Percentiles rank a stretch among this genome's conserved stretches.
Evolutionary conservation across 2,797 vertebrate genomes (phyloP).

Genomic region (Characodon lateralis): DNA sequence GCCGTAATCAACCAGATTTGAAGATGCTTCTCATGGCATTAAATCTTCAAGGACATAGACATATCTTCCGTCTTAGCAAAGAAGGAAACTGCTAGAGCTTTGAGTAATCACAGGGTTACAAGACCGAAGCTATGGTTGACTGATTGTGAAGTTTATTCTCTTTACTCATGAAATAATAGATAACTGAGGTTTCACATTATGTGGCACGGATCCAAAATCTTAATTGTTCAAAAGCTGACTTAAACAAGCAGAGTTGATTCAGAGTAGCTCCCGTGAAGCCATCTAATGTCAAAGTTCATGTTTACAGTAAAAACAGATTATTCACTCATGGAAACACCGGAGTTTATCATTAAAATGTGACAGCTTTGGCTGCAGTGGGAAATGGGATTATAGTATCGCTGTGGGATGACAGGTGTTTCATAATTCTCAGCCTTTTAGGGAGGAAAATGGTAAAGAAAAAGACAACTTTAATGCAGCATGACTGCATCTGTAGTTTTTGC

Average conservation of each 20-base stretch:
- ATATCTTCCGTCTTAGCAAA: constrained; percentile 6
- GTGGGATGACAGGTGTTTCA: background rate
- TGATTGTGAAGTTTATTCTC: constrained; percentile 80
- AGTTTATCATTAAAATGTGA: constrained; percentile 22
- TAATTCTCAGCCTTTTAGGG: background rate
- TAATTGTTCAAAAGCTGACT: constrained; percentile 66
- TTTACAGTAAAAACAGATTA: constrained; percentile 52
- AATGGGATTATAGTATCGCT: background rate
- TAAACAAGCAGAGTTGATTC: constrained; percentile 46
- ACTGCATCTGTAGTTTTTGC: background rate
- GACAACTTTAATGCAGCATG: background rate
- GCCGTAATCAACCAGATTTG: background rate
- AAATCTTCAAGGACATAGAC: constrained; percentile 14
- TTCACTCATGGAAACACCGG: constrained; percentile 9
- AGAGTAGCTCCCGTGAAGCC: constrained; percentile 34
- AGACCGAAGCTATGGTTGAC: constrained; percentile 75
- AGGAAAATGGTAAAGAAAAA: background rate
- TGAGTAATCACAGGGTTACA: constrained; percentile 60
- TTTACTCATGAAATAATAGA: constrained; percentile 85
- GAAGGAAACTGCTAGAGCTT: constrained; percentile 56
- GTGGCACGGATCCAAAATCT: constrained; percentile 69
- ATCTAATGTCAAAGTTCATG: constrained; percentile 51
- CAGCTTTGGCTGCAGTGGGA: constrained; percentile 6
- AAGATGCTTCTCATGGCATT: background rate
- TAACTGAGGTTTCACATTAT: constrained; percentile 82